phyloP scores from a whole-genome alignment of 30 jellyfish, hydroid and myxozoan species.

The Aurelia sp. region DNA sequence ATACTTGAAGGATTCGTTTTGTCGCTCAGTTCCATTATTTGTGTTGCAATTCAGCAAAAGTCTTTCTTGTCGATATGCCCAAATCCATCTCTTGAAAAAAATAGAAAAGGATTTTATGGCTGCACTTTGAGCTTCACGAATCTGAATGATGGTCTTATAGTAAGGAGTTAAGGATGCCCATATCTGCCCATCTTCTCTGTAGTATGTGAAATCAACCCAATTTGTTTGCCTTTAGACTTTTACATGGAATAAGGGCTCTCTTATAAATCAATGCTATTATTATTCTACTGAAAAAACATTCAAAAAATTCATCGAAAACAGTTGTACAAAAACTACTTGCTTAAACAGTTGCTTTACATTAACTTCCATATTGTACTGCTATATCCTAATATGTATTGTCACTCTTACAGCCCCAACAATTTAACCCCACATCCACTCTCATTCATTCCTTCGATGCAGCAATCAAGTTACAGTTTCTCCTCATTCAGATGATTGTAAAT shows the following conservation, averaged over 20 bases:
- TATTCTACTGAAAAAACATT: too few species aligned
- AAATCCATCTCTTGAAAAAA: slow-evolving; percentile 73
- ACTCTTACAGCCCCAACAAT: too few species aligned
- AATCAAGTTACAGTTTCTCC: too few species aligned
- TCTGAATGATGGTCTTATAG: background rate
- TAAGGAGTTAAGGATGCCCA: slow-evolving; percentile 8
- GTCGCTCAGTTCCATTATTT: slow-evolving; percentile 79
- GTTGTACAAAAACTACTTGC: slow-evolving; percentile 8
- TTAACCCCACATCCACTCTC: too few species aligned
- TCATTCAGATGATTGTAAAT: too few species aligned
- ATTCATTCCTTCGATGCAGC: too few species aligned
- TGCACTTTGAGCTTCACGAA: background rate
- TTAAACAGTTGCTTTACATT: background rate
- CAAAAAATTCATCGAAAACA: too few species aligned
- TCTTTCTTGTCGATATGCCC: slow-evolving; percentile 62
- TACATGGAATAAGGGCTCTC: background rate
- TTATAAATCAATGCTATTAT: slow-evolving; percentile 1
- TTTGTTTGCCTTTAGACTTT: background rate
- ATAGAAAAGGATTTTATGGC: too few species aligned
- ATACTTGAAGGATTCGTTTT: slow-evolving; percentile 68
- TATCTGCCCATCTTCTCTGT: slow-evolving; percentile 19
- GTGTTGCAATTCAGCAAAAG: slow-evolving; percentile 49
- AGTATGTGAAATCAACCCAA: background rate
- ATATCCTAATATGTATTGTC: too few species aligned
- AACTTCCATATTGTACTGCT: background rate